phyloP scores from a whole-genome alignment of 2,113 vertebrate species.

The Gambusia affinis region DNA sequence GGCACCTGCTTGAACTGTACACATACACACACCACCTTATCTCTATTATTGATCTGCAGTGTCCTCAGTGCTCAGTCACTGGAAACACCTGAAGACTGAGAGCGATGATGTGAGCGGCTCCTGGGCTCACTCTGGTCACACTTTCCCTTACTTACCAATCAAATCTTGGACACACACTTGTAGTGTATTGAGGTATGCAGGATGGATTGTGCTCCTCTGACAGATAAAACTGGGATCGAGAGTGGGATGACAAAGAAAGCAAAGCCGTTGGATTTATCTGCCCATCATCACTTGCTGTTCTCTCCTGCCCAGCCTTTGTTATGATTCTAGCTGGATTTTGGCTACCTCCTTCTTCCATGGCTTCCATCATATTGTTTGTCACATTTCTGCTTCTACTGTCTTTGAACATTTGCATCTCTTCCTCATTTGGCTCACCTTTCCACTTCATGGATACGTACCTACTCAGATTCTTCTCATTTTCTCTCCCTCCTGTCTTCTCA shows the following conservation, averaged over 20 bases:
- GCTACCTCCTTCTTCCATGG: not conserved
- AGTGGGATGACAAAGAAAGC: constrained; percentile 62
- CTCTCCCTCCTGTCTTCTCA: constrained; percentile 20
- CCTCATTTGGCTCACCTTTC: constrained; percentile 30
- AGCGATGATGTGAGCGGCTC: constrained; percentile 29
- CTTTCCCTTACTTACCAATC: constrained; percentile 40
- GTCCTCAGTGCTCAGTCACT: constrained; percentile 27
- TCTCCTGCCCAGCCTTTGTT: constrained; percentile 25
- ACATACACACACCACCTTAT: not conserved
- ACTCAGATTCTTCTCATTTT: constrained; percentile 2
- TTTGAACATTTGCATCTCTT: constrained; percentile 32
- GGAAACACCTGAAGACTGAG: constrained; percentile 20
- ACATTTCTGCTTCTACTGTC: constrained; percentile 23
- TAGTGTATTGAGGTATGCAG: constrained; percentile 33
- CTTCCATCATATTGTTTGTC: constrained; percentile 11
- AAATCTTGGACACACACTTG: constrained; percentile 25
- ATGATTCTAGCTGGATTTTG: constrained; percentile 27
- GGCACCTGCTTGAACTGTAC: not conserved
- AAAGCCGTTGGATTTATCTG: constrained; percentile 55
- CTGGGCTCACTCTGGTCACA: constrained; percentile 32
- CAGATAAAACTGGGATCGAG: constrained; percentile 44
- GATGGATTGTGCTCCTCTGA: constrained; percentile 45
- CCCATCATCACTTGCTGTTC: constrained; percentile 51
- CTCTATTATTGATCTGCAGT: constrained; percentile 35
- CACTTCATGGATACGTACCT: constrained; percentile 44